Evolutionary conservation across 2,113 vertebrate genomes (phyloP).

Genomic region (Nesospiza acunhae): DNA sequence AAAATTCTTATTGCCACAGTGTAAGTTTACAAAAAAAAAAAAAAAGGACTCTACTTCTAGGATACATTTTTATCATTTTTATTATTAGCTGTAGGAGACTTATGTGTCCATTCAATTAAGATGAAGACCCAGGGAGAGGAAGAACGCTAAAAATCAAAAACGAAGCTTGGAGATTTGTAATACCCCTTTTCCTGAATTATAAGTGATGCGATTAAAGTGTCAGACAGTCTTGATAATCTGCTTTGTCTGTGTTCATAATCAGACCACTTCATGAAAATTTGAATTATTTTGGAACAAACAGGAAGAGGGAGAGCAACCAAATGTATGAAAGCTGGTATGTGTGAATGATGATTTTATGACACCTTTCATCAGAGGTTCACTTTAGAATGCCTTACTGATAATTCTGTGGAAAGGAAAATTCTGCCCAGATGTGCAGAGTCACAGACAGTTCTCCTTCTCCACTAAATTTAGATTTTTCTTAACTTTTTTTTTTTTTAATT

Average conservation of each 20-base stretch:
- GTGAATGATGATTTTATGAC: conserved; percentile 17
- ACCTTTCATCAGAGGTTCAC: background rate
- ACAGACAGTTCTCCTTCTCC: background rate
- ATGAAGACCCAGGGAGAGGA: background rate
- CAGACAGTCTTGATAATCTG: background rate
- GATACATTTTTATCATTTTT: background rate
- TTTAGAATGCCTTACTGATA: background rate
- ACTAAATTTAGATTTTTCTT: background rate
- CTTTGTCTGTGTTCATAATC: background rate
- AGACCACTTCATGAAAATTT: conserved; percentile 4
- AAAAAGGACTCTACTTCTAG: background rate
- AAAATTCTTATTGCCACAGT: background rate
- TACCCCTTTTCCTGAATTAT: background rate
- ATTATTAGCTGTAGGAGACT: background rate
- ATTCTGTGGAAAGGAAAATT: background rate
- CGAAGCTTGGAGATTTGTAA: conserved; percentile 4
- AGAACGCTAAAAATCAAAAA: conserved; percentile 39
- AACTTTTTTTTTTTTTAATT: background rate
- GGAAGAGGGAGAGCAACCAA: conserved; percentile 4
- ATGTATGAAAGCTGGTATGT: background rate
- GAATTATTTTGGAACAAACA: background rate
- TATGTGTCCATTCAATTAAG: conserved; percentile 23
- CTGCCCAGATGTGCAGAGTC: background rate
- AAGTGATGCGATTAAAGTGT: conserved; percentile 7
- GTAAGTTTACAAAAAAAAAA: background rate